phyloP scores from a whole-genome alignment of 2,113 vertebrate species.

The Hemibagrus wyckioides region DNA sequence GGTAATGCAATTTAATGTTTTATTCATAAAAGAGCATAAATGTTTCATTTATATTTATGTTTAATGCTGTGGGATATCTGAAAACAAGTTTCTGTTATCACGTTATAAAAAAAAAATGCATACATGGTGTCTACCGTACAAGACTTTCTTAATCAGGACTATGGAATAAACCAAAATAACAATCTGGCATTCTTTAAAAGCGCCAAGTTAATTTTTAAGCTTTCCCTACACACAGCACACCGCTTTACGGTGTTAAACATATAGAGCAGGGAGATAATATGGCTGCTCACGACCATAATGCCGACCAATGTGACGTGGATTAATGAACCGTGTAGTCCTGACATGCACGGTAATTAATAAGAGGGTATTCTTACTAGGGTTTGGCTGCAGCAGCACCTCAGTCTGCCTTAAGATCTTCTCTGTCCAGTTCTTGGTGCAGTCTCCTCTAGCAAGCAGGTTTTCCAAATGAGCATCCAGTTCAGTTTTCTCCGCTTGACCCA shows the following conservation, averaged over 20 bases:
- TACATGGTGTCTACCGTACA: neutral
- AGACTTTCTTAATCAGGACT: neutral
- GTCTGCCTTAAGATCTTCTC: slow-evolving; percentile 96
- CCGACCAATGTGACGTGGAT: too few species aligned
- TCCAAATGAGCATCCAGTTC: slow-evolving; percentile 88
- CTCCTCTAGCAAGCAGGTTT: slow-evolving; percentile 86
- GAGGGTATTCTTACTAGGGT: slow-evolving; percentile 82
- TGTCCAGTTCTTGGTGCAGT: slow-evolving; percentile 92
- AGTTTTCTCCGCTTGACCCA: slow-evolving; percentile 93
- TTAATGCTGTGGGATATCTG: neutral
- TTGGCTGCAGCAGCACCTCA: slow-evolving; percentile 92
- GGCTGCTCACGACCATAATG: neutral
- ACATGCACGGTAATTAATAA: neutral
- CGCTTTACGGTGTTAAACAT: neutral
- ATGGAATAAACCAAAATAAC: neutral
- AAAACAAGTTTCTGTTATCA: neutral
- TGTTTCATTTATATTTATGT: neutral
- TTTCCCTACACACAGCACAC: neutral
- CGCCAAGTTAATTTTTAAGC: neutral
- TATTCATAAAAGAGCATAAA: too few species aligned
- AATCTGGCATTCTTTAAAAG: neutral
- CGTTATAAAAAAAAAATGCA: too few species aligned
- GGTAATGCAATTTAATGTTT: neutral
- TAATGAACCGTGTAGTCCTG: neutral
- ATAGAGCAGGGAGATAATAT: neutral